Percentiles rank a stretch among this genome's conserved stretches.
Conservation (phyloP, 2,888 invertebrate genomes). For the Agriopis aurantiaria region DNA sequence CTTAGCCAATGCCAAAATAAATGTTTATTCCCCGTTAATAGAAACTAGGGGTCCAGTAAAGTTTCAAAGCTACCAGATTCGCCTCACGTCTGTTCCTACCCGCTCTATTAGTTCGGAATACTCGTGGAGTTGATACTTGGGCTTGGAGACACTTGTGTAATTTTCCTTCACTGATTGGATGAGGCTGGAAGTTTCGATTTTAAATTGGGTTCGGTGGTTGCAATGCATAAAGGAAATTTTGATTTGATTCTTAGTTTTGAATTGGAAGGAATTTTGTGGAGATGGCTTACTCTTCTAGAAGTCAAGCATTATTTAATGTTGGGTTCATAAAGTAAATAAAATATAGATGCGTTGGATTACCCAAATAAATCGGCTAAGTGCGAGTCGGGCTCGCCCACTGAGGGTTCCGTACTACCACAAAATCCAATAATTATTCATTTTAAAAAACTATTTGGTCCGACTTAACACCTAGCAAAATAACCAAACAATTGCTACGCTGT, state of each 20-base stretch:
- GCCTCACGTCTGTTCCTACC: conserved; percentile 26
- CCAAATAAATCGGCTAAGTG: no score
- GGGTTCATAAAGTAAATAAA: no score
- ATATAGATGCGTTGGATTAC: no score
- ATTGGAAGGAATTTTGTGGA: background rate
- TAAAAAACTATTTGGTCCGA: no score
- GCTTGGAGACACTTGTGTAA: conserved; percentile 19
- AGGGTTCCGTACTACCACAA: no score
- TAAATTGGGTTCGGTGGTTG: conserved; percentile 21
- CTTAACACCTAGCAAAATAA: no score
- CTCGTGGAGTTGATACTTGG: conserved; percentile 21
- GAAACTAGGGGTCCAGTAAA: conserved; percentile 32
- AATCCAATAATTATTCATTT: no score
- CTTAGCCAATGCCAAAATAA: conserved; percentile 9
- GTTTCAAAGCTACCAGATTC: conserved; percentile 21
- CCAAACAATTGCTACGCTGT: no score
- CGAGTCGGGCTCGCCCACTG: no score
- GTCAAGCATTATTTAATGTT: no score
- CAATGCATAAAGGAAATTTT: conserved; percentile 14
- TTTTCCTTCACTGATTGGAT: conserved; percentile 29
- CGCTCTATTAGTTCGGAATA: conserved; percentile 32
- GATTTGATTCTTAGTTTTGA: background rate
- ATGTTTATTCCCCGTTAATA: conserved; percentile 29
- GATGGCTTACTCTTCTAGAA: no score
- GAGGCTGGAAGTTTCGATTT: conserved; percentile 23